Conservation (phyloP, 2,888 invertebrate genomes). For the Ophonus ardosiacus region DNA sequence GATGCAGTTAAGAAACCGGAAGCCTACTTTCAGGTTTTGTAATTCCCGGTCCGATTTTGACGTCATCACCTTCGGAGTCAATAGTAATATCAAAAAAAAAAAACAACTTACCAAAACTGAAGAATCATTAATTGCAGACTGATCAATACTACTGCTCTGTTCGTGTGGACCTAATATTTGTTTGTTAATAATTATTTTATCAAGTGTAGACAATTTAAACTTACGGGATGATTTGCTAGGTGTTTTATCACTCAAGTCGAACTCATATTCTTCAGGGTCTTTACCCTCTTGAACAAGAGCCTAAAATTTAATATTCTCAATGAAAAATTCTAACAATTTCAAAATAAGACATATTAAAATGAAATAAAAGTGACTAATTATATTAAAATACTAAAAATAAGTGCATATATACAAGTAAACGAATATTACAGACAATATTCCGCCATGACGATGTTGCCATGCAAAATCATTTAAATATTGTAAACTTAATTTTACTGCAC, state of each 20-base stretch:
- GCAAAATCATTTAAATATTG: background rate
- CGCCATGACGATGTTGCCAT: background rate
- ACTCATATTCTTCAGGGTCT: constrained; percentile 83
- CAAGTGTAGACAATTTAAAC: constrained; percentile 75
- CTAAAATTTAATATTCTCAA: constrained; percentile 74
- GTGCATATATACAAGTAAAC: background rate
- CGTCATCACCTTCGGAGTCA: no score
- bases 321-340: no score
- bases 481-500: background rate
- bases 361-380: background rate
- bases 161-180: constrained; percentile 67
- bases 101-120: constrained; percentile 28
- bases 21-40: no score
- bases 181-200: constrained; percentile 73
- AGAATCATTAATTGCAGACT: constrained; percentile 50
- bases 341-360: no score
- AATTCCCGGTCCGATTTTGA: no score
- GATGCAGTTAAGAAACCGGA: no score
- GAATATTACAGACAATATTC: background rate
- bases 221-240: constrained; percentile 75
- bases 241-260: constrained; percentile 75
- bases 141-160: constrained; percentile 65
- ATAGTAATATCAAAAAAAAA: background rate
- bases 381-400: background rate
- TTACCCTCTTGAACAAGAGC: constrained; percentile 83